Conservation (phyloP, 2,888 invertebrate species). For the Lochmaea crataegi region DNA sequence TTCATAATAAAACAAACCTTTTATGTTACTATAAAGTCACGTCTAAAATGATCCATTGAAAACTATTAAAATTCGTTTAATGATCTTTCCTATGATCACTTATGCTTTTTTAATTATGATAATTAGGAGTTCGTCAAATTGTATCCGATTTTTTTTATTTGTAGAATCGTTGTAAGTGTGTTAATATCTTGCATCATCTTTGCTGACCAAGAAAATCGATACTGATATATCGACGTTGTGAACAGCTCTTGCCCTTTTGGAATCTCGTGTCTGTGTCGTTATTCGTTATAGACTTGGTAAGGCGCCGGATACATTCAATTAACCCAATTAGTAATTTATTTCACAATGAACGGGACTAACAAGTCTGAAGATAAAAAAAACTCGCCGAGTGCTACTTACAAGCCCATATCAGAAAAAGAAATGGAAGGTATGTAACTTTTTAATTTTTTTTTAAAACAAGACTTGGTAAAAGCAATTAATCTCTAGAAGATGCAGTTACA, state of each 20-base stretch:
- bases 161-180: neutral
- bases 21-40: no score
- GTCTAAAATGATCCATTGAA: no score
- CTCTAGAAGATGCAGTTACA: constrained; percentile 55
- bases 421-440: constrained; percentile 64
- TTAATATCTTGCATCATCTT: constrained; percentile 10
- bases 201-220: constrained; percentile 3
- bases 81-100: no score
- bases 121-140: no score
- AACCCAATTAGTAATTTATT: constrained; percentile 1
- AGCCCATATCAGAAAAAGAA: constrained; percentile 71
- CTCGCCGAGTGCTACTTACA: constrained; percentile 64
- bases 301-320: constrained; percentile 6
- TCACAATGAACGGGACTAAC: constrained; percentile 31
- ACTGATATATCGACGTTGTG: neutral
- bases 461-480: constrained; percentile 31
- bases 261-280: neutral
- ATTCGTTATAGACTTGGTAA: neutral
- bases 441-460: constrained; percentile 20
- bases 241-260: neutral
- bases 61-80: no score
- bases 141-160: neutral
- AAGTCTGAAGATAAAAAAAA: constrained; percentile 25
- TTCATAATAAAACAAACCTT: no score
- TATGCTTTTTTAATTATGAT: no score